Evolutionary conservation across 2,888 invertebrate species (phyloP), one percentile per base, ranked within the genome.

Genomic region (Acholoe squamosa): DNA sequence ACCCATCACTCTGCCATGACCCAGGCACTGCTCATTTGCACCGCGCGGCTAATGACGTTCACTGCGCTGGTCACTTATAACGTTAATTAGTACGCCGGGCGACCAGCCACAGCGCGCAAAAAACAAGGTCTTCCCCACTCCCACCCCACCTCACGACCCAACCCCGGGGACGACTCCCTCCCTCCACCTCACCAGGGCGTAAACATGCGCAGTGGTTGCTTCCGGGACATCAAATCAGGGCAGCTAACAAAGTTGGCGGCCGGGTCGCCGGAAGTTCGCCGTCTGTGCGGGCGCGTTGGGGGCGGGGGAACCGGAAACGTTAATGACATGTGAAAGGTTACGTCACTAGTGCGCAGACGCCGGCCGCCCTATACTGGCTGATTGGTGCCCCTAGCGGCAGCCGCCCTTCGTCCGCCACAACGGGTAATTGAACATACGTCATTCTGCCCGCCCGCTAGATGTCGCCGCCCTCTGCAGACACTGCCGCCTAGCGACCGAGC

Each of bases 401-500:
- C 43, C 19, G 71, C 84, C 51, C 84, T n/a, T 10, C 34, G n/a
- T 34, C 56, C 56, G 52, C 86, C 86, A 28, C 33, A 3, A 28
- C 86, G 28, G 54, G 51, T 86, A 86, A 86, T 86, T 86, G 86
- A 86, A 86, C 86, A 86, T 86, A 86, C 86, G 86, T 86, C 86
- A 86, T 52, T 28, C 28, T 19, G 28, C 86, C 28, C 25, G 54
- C 54, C 16, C 28, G 54, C 52, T 25, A 54, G 86, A 56, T 54
- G 54, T 28, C 52, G 86, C 54, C 28, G 33, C 28, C 54, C 54
- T 43, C 33, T 54, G 52, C 25, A 5, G 80, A 0, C 43, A 25
- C 77, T 31, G 86, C 52, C 86, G 86, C 86, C 86, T 52, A 22
- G 54, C 86, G 86, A 12, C 86, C 28, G 16, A 54, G 10, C 84